Base-by-base conservation (phyloP, 1,140 invertebrate species). In the Archegozetes longisetosus region DNA sequence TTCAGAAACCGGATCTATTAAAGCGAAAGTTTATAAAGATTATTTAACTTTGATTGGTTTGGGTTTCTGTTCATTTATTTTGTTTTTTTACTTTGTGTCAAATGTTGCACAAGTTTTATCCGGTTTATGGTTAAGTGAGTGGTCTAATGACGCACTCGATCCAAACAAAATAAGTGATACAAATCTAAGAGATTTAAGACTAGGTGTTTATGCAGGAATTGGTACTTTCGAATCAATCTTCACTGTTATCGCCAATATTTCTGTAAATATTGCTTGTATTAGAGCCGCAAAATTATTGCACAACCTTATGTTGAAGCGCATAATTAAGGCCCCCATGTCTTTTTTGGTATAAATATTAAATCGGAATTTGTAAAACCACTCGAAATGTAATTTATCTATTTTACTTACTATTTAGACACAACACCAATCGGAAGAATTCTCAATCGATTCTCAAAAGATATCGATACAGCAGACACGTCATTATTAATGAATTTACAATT, bases 331-430 rank as follows among this genome's bases (percentile, higher is more conserved):
- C 64, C 86, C 86, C 47, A 79, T 80, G 75, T 70, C 77, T 64
- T 89, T 90, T 76, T 91, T 86, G 77, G 87, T n/a, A n/a, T n/a
- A 91, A 9, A 9, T 12, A 20, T 25, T 25, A 51, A 9, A 6
- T n/a, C n/a, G n/a, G n/a, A n/a, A n/a, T n/a, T n/a, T n/a, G n/a
- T n/a, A n/a, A 22, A 6, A 25, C 6, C 4, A 6, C 20, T 6
- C 20, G 4, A 6, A 20, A n/a, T 9, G 4, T 51, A 6, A 51
- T 20, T 12, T 6, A 51, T 22, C 6, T 25, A 20, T 12, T 51
- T 51, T 6, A 12, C 20, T 51, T 6, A 9, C 12, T 25, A 12
- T 22, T 20, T 22, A 51, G 75, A 79, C 51, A 67, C 68, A 9
- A 78, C 73, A 27, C 76, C 86, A 24, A 71, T 81, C 61, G 88